Conservation (phyloP, 2,113 vertebrate genomes). For the Isurus oxyrinchus region DNA sequence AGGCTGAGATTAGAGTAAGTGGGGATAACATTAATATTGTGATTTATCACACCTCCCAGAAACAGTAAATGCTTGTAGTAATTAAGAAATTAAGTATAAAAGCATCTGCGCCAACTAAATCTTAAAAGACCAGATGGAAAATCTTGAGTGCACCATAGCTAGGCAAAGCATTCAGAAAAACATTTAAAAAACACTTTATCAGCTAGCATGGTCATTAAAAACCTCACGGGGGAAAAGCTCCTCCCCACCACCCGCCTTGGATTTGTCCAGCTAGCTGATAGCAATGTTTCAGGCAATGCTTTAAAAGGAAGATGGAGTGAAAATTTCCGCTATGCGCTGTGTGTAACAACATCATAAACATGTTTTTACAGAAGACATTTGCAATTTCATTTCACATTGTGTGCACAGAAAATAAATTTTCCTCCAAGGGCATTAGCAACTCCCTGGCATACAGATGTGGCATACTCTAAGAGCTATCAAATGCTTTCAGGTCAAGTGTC, state of each 20-base stretch:
- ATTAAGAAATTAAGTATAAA: not conserved
- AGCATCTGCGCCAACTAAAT: not conserved
- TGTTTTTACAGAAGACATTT: too few species aligned
- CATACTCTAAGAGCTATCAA: not conserved
- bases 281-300: not conserved
- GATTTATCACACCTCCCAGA: not conserved
- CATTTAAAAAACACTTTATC: not conserved
- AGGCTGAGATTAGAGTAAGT: not conserved
- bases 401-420: not conserved
- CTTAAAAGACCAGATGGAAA: not conserved
- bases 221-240: not conserved
- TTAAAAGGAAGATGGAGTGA: not conserved
- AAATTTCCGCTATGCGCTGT: not conserved
- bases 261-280: not conserved
- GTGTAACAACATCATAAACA: too few species aligned
- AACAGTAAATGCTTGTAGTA: not conserved
- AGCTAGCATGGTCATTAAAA: not conserved
- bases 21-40: not conserved
- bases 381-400: not conserved
- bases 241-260: not conserved
- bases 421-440: not conserved
- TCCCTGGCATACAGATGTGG: not conserved
- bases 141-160: not conserved
- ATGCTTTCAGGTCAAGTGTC: not conserved
- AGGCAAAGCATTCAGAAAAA: not conserved